Evolutionary conservation across 2,113 vertebrate genomes (phyloP).

Genomic region (Microcebus jonahi): DNA sequence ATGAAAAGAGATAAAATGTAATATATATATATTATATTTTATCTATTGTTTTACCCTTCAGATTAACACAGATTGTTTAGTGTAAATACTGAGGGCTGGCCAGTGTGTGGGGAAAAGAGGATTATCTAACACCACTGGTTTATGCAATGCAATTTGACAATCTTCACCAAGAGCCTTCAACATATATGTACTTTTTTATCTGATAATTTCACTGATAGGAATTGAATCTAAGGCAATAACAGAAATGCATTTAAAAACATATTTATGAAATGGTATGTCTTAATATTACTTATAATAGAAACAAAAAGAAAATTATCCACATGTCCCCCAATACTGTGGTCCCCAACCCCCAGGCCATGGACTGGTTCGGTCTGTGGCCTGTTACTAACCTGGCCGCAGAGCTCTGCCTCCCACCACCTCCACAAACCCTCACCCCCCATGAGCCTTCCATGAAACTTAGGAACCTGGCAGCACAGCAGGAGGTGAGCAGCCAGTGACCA

Average conservation of each 20-base stretch:
- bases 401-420: no score
- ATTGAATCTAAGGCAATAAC: conserved; percentile 5
- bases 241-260: neutral
- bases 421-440: no score
- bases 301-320: conserved; percentile 21
- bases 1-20: conserved; percentile 57
- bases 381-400: no score
- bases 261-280: neutral
- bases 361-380: no score
- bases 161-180: neutral
- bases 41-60: neutral
- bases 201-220: neutral
- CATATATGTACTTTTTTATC: neutral
- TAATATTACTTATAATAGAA: neutral
- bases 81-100: neutral
- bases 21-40: no score
- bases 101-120: neutral
- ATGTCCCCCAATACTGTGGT: neutral
- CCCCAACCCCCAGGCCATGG: no score
- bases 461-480: no score
- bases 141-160: neutral
- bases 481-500: no score
- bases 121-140: neutral
- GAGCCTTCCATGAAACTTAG: no score
- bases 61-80: neutral